Conservation (phyloP, 2,888 invertebrate species). For the Polylopha cassiicola region DNA sequence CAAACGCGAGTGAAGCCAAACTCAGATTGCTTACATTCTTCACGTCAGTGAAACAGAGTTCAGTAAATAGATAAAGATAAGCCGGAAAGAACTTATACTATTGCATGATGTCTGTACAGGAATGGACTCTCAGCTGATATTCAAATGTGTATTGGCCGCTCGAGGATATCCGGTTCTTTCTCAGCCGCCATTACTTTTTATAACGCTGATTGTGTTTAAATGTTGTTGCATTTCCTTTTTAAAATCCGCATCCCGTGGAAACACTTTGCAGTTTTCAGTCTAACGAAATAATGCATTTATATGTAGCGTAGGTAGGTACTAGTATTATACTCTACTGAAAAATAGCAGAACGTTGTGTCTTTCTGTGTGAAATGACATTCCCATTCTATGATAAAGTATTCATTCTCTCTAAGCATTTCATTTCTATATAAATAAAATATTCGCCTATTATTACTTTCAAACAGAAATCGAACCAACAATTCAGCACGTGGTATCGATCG, state of each 20-base stretch:
- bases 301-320: too few relatives aligned
- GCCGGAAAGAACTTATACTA: conserved; percentile 9
- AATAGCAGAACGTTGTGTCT: too few relatives aligned
- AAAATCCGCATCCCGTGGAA: too few relatives aligned
- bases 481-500: conserved; percentile 37
- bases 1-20: conserved; percentile 20
- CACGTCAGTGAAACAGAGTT: conserved; percentile 18
- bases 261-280: too few relatives aligned
- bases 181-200: conserved; percentile 35
- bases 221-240: conserved; percentile 25
- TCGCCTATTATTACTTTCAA: neutral
- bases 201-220: conserved; percentile 28
- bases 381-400: too few relatives aligned
- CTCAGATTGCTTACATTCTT: conserved; percentile 25
- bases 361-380: too few relatives aligned
- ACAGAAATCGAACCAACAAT: too few relatives aligned
- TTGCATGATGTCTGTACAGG: conserved; percentile 19
- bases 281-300: too few relatives aligned
- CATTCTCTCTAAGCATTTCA: too few relatives aligned
- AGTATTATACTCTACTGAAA: too few relatives aligned
- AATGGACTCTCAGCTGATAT: conserved; percentile 21
- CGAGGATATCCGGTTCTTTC: conserved; percentile 29
- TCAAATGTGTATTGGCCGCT: conserved; percentile 33
- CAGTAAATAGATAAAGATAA: conserved; percentile 9
- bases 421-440: neutral